Evolutionary conservation across 1,140 invertebrate species (phyloP).

Genomic region (Lepidurus apus): DNA sequence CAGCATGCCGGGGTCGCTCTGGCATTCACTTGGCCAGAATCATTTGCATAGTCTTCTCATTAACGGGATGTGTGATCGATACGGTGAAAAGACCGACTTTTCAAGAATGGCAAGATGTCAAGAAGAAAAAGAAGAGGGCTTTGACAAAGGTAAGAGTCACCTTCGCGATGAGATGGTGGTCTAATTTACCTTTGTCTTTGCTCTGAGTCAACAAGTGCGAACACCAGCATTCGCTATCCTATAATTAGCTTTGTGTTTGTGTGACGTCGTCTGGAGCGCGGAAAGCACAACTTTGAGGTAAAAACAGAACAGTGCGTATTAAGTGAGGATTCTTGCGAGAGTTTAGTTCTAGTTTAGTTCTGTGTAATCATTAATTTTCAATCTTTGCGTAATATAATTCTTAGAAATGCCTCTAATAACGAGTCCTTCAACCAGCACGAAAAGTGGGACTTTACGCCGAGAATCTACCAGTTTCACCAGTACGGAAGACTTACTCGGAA

Average conservation of each 20-base stretch:
- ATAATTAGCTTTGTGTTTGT: not conserved
- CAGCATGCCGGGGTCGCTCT: not conserved
- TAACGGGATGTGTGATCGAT: too few species aligned
- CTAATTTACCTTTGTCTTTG: not conserved
- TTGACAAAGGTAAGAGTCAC: not conserved
- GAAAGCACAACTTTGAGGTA: not conserved
- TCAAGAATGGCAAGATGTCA: too few species aligned
- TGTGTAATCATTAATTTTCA: too few species aligned
- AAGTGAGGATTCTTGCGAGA: too few species aligned
- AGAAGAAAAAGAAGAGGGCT: not conserved
- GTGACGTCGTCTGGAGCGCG: not conserved
- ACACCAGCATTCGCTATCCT: not conserved
- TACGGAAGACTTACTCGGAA: not conserved
- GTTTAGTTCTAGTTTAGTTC: too few species aligned
- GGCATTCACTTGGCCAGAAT: not conserved
- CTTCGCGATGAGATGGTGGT: not conserved
- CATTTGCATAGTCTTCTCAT: too few species aligned
- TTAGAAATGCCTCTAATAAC: too few species aligned
- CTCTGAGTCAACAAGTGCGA: not conserved
- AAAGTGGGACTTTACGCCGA: not conserved
- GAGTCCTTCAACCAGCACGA: not conserved
- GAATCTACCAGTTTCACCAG: not conserved
- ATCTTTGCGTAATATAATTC: too few species aligned
- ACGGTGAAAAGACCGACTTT: too few species aligned
- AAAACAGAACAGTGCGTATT: not conserved